Percentiles rank a stretch among this genome's conserved stretches.
Evolutionary conservation across 92 coral and sea anemone species (phyloP).

Genomic region (Pocillopora meandrina): DNA sequence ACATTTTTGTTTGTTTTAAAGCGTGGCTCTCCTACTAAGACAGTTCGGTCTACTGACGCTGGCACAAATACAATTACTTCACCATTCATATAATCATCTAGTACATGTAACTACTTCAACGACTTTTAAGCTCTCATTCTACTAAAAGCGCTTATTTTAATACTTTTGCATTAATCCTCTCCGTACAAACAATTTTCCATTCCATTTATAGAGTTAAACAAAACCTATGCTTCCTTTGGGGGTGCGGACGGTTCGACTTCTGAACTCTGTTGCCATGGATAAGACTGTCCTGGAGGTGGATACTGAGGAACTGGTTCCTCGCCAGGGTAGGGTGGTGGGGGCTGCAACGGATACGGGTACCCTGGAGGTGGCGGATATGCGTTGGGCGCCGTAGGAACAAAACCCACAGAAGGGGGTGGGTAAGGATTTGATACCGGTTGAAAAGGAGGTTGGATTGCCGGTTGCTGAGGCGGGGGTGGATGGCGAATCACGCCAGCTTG

Average conservation of each 20-base stretch:
- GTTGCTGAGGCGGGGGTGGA: not conserved
- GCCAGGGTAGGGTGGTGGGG: conserved; percentile 27
- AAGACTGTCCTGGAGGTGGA: not conserved
- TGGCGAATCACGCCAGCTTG: not conserved
- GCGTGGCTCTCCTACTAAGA: no score
- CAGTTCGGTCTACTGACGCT: no score
- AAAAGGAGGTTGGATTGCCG: not conserved
- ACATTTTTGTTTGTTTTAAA: no score
- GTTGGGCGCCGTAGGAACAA: not conserved
- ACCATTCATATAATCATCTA: no score
- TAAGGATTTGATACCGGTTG: not conserved
- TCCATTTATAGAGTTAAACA: not conserved
- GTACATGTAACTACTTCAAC: no score
- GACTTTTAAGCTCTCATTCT: no score
- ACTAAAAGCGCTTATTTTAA: no score
- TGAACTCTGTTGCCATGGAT: not conserved
- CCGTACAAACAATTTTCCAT: no score
- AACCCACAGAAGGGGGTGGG: not conserved
- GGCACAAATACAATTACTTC: no score
- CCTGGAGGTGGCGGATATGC: not conserved
- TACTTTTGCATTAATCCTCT: no score
- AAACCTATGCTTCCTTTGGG: not conserved
- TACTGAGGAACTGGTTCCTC: not conserved
- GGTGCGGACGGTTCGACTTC: not conserved
- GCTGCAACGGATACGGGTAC: not conserved